Percentiles rank a stretch among this genome's conserved stretches.
Conservation (phyloP, 30 jellyfish, hydroid and myxozoan genomes). For the Nemopilema nomurai region DNA sequence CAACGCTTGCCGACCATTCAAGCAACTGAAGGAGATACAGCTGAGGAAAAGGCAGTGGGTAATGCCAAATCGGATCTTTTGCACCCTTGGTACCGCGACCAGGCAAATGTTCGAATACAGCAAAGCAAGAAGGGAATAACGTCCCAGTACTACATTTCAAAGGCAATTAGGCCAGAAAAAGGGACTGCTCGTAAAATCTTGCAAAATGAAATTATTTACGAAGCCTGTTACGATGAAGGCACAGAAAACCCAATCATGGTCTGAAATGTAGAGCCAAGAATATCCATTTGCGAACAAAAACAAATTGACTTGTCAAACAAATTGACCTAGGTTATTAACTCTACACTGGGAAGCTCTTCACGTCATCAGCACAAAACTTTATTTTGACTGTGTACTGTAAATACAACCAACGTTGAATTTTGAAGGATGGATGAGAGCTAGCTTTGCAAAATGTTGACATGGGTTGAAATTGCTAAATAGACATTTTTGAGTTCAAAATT, state of each 20-base stretch:
- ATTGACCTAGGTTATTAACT: no score
- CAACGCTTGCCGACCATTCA: constrained; percentile 32
- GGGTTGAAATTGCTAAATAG: no score
- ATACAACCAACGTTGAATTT: no score
- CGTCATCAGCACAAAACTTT: no score
- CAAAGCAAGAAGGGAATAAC: constrained; percentile 23
- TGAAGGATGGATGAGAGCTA: no score
- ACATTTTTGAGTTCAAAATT: no score
- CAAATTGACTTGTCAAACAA: no score
- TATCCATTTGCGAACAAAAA: no score
- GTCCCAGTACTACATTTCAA: constrained; percentile 34
- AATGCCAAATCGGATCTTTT: constrained; percentile 23
- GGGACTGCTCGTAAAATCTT: constrained; percentile 9
- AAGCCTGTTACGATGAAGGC: constrained; percentile 51
- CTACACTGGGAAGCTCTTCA: no score
- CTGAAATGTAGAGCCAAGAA: neutral
- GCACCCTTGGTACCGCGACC: constrained; percentile 56
- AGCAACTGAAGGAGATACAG: neutral
- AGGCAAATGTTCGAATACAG: constrained; percentile 36
- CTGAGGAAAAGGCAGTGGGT: neutral
- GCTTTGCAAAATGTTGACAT: no score
- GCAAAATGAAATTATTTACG: constrained; percentile 33
- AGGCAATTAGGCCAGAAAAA: constrained; percentile 17
- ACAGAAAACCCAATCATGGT: constrained; percentile 37
- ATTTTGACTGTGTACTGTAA: no score